Conservation (phyloP, 2,797 vertebrate species). For the Vireo griseus region DNA sequence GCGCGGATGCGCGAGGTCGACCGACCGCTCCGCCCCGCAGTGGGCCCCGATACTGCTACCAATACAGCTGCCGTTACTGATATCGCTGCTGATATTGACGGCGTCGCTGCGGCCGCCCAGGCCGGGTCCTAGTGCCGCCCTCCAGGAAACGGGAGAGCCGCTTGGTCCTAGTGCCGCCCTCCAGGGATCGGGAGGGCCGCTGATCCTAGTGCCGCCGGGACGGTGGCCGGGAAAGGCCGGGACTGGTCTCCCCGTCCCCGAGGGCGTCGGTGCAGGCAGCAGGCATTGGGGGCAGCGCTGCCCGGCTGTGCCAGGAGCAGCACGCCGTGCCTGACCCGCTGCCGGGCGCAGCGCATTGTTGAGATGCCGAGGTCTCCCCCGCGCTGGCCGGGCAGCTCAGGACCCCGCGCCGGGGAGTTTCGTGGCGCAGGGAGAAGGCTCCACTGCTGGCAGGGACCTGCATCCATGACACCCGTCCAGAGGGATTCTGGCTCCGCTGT, state of each 20-base stretch:
- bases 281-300: background rate
- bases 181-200: background rate
- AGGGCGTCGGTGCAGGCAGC: background rate
- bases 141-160: fast-evolving
- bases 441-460: background rate
- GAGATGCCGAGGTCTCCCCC: background rate
- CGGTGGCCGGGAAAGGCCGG: background rate
- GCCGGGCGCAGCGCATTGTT: background rate
- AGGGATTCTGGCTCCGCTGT: background rate
- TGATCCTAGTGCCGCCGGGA: background rate
- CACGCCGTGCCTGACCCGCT: background rate
- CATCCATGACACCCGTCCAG: background rate
- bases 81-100: background rate
- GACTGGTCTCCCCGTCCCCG: no score
- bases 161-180: background rate
- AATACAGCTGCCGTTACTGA: fast-evolving
- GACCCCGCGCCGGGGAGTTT: background rate
- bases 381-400: background rate
- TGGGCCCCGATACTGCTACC: background rate
- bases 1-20: background rate
- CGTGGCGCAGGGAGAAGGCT: no score
- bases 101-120: background rate
- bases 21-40: background rate
- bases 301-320: background rate
- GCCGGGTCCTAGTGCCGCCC: background rate